phyloP scores from a whole-genome alignment of 2,113 vertebrate genomes.

The Trogon melanurus region DNA sequence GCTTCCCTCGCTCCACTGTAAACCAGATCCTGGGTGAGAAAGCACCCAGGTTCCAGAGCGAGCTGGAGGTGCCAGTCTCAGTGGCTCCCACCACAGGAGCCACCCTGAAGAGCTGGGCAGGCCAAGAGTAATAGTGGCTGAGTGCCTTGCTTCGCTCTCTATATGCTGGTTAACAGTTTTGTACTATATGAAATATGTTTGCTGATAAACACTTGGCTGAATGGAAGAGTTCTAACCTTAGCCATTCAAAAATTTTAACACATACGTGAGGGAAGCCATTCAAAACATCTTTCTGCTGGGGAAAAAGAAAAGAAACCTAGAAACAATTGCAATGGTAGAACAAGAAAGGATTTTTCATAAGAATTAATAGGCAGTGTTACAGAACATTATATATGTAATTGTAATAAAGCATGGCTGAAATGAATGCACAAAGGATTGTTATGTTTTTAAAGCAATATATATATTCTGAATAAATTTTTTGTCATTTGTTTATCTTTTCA shows the following conservation, averaged over 20 bases:
- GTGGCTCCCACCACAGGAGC: not conserved
- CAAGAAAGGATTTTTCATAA: not conserved
- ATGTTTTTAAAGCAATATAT: not conserved
- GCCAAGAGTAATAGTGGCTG: accelerated
- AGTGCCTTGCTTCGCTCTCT: not conserved
- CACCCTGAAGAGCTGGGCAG: not conserved
- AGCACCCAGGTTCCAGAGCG: not conserved
- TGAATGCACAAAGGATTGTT: not conserved
- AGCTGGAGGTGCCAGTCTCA: accelerated
- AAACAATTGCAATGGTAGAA: not conserved
- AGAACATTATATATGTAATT: not conserved
- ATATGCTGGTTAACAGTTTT: not conserved
- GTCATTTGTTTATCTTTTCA: not conserved
- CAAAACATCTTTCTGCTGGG: not conserved
- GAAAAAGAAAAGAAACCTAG: not conserved
- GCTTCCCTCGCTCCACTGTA: not conserved
- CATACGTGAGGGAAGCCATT: not conserved
- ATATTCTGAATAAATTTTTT: not conserved
- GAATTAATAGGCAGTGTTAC: not conserved
- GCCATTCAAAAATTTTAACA: not conserved
- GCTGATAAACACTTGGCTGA: not conserved
- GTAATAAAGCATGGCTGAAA: not conserved
- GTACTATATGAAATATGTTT: not conserved
- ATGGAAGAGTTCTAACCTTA: not conserved
- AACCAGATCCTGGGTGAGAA: not conserved